Evolutionary conservation across 2,113 vertebrate species (phyloP), one percentile per base, ranked within the genome.

Genomic region (Anolis sagrei): DNA sequence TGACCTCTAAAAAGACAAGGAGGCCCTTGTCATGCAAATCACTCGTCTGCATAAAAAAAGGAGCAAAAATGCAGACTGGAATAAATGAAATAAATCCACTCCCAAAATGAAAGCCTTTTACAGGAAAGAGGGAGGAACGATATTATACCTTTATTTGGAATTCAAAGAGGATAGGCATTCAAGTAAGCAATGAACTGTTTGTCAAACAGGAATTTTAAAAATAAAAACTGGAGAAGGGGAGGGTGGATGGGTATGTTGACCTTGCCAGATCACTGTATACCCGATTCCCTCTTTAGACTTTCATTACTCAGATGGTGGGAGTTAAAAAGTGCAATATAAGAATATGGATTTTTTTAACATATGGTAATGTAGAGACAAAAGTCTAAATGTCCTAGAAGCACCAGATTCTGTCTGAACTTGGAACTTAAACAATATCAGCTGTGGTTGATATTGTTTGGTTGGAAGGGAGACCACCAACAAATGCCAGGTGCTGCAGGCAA

Each of bases 1-100:
- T 93, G 91, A 84, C 90, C 93, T 92, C 90, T 92, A 91, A 91
- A 95, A 87, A 86, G 86, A 0, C 39, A 88, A 36, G 48, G 1
- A 85, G 0, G 34, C 7, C 82, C 29, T 90, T 82, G 21, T 68
- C 86, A 75, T 79, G 25, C 75, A 91, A 92, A 88, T 78, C 82
- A 75, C 62, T 88, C 0, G 0, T 80, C 32, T 1, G 0, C 34
- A 78, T 49, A n/a, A 90, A 87, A 91, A 9, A 5, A 9, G 32
- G 39, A 13, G 86, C 29, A 18, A 61, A 49, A 2, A 76, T 89
- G 75, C 0, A 0, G 23, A 19, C 8, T 4, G 44, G 1, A 81
- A 54, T 13, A 64, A 32, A 25, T 8, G 49, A 49, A 49, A 76
- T 29, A 69, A 76, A 82, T 80, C 36, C 48, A 68, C 6, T 70